These are phyloP conservation scores for Gymnogyps californianus DNA, from an alignment of 2,113 vertebrate genomes.

Conservation along the genomic window DNA sequence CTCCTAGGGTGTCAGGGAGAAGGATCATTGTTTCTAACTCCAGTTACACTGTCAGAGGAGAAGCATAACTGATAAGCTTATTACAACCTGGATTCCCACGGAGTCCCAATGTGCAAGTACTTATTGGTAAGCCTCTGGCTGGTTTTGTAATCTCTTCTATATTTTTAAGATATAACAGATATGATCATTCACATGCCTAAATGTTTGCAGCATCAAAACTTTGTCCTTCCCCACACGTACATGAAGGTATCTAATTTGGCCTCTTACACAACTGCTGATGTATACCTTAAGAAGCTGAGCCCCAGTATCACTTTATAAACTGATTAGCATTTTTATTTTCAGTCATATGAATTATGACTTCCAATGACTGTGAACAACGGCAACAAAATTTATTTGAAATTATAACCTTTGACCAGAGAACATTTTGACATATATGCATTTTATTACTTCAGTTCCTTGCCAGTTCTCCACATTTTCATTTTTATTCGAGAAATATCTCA, in stretches of 20 bases:
- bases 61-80: neutral
- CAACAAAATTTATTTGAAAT: neutral
- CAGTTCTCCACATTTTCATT: neutral
- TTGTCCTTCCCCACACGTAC: neutral
- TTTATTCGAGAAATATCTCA: neutral
- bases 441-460: neutral
- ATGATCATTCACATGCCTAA: neutral
- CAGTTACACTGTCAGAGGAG: neutral
- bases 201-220: neutral
- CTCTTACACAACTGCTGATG: neutral
- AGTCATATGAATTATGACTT: neutral
- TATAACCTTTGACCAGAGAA: neutral
- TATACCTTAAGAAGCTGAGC: neutral
- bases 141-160: neutral
- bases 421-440: neutral
- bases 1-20: neutral
- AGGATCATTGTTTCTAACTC: neutral
- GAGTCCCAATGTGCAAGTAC: neutral
- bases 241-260: neutral
- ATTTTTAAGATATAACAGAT: neutral
- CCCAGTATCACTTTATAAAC: neutral
- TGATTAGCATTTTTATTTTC: neutral
- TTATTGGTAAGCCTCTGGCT: neutral
- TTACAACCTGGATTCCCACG: neutral
- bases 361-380: neutral